Evolutionary conservation across 2,888 invertebrate genomes (phyloP), one percentile per base, ranked within the genome.

Genomic region (Thymelicus sylvestris): DNA sequence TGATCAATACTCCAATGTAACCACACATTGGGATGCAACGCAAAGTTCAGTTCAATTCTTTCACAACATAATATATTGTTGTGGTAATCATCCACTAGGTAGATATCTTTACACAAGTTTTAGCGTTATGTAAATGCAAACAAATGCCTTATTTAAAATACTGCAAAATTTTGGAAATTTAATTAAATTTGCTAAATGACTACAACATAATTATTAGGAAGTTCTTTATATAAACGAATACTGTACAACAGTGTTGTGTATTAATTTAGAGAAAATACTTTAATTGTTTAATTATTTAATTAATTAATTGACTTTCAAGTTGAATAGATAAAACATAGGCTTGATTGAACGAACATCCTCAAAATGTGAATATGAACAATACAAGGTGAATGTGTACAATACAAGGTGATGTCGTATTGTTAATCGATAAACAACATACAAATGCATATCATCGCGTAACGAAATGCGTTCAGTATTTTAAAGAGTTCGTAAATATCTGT

Each of bases 401-500:
- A 10, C 7, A 55, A 55, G 13, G 15, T n/a, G 19, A 66, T 8
- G 31, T 59, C 15, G 50, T 39, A 31, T 61, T 61, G 19, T 64
- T 65, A 48, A 70, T 60, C 64, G 65, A 65, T 65, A 59, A 65
- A 70, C 39, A 19, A 50, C 65, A 60, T 60, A 70, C 57, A 60
- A 59, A 70, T 70, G 59, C 70, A 65, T 57, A 65, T 65, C 70
- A 65, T 65, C 59, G 60, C 70, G 65, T 65, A 64, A 65, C 64
- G 31, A 59, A 64, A 65, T 70, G 65, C 65, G 71, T 66, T 47
- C 55, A 64, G 66, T 71, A 50, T 71, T 66, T 62, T 72, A 73
- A 76, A 76, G 72, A 76, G 75, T 74, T 72, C 73, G 73, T 71
- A 76, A 79, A 79, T 80, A 77, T 74, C 74, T 77, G 75, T 71